These are phyloP conservation scores for Doris montereyensis DNA, from an alignment of 2,888 invertebrate species.

Conservation along the genomic window DNA sequence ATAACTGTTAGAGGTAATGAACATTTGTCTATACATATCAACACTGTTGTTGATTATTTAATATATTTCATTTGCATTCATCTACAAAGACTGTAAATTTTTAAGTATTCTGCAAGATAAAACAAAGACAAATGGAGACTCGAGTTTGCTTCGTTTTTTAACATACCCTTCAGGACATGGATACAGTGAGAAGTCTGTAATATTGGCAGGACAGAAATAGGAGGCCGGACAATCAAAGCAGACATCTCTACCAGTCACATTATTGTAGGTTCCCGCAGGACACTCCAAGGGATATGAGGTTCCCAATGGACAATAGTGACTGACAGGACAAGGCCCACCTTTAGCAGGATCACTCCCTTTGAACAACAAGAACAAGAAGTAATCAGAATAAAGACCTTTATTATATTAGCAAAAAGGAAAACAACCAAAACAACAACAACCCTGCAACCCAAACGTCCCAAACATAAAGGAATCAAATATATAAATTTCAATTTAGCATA, in stretches of 20 bases:
- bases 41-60: no score
- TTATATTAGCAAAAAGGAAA: no score
- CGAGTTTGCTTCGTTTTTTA: no score
- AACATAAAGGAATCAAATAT: background rate
- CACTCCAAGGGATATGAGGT: slow-evolving; percentile 66
- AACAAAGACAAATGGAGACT: no score
- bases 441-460: background rate
- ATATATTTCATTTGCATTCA: no score
- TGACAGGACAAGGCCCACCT: slow-evolving; percentile 68
- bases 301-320: slow-evolving; percentile 69
- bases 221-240: slow-evolving; percentile 66
- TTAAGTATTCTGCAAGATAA: no score
- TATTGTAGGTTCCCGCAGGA: slow-evolving; percentile 68
- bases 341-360: slow-evolving; percentile 57
- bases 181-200: slow-evolving; percentile 59
- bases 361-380: no score
- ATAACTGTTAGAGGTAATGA: no score
- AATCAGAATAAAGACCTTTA: no score
- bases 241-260: slow-evolving; percentile 60
- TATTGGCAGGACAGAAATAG: slow-evolving; percentile 68
- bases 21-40: no score
- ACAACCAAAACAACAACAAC: no score
- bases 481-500: background rate
- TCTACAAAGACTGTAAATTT: no score
- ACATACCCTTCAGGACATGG: slow-evolving; percentile 61